Percentiles rank a stretch among this genome's conserved stretches.
phyloP scores from a whole-genome alignment of 2,888 invertebrate genomes.

The Galerucella nymphaeae region DNA sequence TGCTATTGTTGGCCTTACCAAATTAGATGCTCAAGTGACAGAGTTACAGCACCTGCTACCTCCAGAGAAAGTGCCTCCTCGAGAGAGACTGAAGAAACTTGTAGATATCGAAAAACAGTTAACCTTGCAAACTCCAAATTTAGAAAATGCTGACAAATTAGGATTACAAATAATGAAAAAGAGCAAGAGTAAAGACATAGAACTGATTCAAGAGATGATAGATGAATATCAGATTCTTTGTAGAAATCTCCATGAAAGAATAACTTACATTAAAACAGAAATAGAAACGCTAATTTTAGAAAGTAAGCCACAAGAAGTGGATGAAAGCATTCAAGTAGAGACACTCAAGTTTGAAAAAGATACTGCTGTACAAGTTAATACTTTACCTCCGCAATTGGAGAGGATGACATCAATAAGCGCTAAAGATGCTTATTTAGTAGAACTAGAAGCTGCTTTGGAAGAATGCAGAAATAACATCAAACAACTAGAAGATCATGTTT shows the following conservation, averaged over 20 bases:
- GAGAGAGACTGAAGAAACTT: constrained; percentile 64
- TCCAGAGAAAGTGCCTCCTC: constrained; percentile 63
- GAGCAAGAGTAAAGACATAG: constrained; percentile 69
- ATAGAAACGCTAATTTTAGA: constrained; percentile 59
- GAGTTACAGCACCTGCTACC: constrained; percentile 73
- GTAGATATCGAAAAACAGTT: constrained; percentile 71
- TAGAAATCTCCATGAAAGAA: constrained; percentile 70
- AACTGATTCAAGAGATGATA: constrained; percentile 70
- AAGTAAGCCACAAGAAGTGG: constrained; percentile 64
- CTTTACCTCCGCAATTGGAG: constrained; percentile 70
- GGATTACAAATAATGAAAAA: constrained; percentile 72
- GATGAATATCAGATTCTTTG: constrained; percentile 75
- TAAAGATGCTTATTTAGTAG: constrained; percentile 84
- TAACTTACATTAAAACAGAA: constrained; percentile 65
- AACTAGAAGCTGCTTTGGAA: constrained; percentile 77
- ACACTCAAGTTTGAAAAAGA: constrained; percentile 82
- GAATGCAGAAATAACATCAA: constrained; percentile 78
- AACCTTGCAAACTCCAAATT: constrained; percentile 65
- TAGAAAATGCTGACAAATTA: constrained; percentile 71
- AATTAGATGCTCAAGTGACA: constrained; percentile 78
- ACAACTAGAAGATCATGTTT: constrained; percentile 73
- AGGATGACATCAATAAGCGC: constrained; percentile 79
- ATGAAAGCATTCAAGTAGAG: constrained; percentile 76
- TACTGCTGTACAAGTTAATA: constrained; percentile 84
- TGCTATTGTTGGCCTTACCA: constrained; percentile 77